These are phyloP conservation scores for Cavia aperea DNA, from an alignment of 2,113 vertebrate species.

Conservation along the genomic window DNA sequence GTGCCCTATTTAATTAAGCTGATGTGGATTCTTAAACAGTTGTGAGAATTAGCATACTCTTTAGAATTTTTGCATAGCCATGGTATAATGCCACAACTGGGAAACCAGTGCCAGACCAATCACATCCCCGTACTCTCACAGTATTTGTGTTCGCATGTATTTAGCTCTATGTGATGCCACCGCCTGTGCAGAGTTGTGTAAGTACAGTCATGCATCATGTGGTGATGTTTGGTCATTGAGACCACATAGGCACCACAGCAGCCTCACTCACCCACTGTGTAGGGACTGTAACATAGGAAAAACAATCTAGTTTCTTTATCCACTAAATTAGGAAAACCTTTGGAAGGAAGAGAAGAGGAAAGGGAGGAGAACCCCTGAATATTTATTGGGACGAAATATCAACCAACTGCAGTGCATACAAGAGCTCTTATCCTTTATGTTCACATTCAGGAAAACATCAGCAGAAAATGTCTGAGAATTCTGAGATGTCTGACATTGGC, in stretches of 20 bases:
- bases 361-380: neutral
- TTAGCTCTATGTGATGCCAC: neutral
- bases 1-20: neutral
- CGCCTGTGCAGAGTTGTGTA: neutral
- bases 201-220: neutral
- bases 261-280: neutral
- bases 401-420: too few relatives aligned
- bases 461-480: neutral
- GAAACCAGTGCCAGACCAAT: neutral
- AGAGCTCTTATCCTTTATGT: neutral
- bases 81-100: neutral
- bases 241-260: neutral
- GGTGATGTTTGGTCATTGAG: neutral
- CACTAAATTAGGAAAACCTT: neutral
- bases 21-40: neutral
- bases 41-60: neutral
- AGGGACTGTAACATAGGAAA: neutral
- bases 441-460: neutral
- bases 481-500: neutral
- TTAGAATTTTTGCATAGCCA: neutral
- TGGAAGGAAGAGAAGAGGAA: neutral
- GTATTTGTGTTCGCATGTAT: neutral
- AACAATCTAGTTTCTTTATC: neutral
- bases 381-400: neutral
- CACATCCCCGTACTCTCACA: neutral